Base-by-base conservation (phyloP, 2,888 invertebrate genomes). In the Temnothorax unifasciatus region DNA sequence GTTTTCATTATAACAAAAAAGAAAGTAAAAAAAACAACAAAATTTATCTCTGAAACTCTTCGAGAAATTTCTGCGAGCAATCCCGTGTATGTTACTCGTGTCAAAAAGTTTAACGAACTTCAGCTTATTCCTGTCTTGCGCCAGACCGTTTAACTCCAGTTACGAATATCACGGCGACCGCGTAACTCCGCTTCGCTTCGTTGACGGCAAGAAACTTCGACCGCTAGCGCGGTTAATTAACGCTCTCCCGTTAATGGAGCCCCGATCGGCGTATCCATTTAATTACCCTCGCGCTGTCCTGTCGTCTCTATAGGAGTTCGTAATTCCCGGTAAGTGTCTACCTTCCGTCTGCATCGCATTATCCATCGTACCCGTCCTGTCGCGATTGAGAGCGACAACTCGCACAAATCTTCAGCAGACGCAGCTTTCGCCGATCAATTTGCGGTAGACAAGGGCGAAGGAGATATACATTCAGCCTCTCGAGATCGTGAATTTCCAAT, bases 241-340 rank as follows among this genome's bases (percentile, higher is more conserved):
- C 79, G 79, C 79, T 81, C 79, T 81, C 71, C 71, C 79, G 71
- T 81, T 81, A 81, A 81, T 81, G 79, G 79, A 81, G 47, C 47
- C 25, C 38, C 71, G 79, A 81, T 81, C 79, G 71, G 59, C 59
- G 21, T 81, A 81, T 71, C 79, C 79, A 81, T 71, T 81, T 81
- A 81, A 81, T 81, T 71, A 71, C 79, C 59, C 79, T 69, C 71
- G 71, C 79, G 79, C 69, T 68, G 54, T 77, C 71, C 47, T 38
- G 59, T 15, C 47, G 47, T 59, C 71, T 69, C 57, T 44, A 21
- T 29, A 69, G 59, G 57, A 79, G 79, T 77, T 54, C 68, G 68
- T 81, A 81, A 81, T 81, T 81, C 71, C 50, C 79, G 71, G 38
- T 71, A 59, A 81, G 79, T 59, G 71, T 71, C 79, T 59, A 61